phyloP scores from a whole-genome alignment of 2,113 vertebrate species.

The Garra rufa region DNA sequence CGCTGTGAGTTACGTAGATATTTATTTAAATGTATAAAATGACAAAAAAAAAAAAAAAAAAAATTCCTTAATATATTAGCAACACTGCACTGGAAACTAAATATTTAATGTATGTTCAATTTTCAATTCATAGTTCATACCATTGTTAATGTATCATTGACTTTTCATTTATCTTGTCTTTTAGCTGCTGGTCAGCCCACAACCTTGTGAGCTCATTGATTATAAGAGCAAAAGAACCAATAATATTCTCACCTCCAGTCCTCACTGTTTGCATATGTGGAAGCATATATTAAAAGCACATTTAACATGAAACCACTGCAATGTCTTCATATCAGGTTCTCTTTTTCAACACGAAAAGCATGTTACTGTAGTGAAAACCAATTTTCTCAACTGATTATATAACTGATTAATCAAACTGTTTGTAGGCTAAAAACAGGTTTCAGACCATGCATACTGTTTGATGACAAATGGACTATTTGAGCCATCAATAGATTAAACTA shows the following conservation, averaged over 20 bases:
- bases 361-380: constrained; percentile 19
- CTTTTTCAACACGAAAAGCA: background rate
- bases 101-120: background rate
- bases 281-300: constrained; percentile 10
- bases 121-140: background rate
- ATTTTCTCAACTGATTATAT: background rate
- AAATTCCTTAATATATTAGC: background rate
- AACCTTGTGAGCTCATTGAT: constrained; percentile 84
- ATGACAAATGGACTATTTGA: background rate
- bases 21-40: background rate
- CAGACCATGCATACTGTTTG: background rate
- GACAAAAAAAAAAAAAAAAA: background rate
- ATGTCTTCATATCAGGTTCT: background rate
- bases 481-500: background rate
- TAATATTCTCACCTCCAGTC: background rate
- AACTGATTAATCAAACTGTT: background rate
- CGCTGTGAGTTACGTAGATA: constrained; percentile 84
- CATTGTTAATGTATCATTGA: background rate
- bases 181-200: constrained; percentile 95
- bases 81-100: background rate
- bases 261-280: background rate
- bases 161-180: constrained; percentile 35
- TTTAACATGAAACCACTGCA: constrained; percentile 17
- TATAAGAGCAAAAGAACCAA: constrained; percentile 9
- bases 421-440: background rate